Conservation (phyloP, 1,140 invertebrate species). For the Ganaspis sp. region DNA sequence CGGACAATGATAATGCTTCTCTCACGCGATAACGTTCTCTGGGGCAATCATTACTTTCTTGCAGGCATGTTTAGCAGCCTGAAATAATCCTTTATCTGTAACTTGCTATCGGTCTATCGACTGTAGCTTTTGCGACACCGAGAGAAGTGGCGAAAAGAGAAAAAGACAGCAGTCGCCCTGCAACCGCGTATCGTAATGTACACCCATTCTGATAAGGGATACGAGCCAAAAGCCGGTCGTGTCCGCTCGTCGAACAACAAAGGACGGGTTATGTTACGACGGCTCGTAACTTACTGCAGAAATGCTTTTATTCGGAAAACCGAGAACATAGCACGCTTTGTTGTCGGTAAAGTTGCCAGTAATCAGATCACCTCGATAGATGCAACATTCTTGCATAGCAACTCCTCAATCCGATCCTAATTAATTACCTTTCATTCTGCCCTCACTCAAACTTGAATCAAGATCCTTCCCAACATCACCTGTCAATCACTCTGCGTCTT, state of each 20-base stretch:
- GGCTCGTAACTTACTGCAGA: slow-evolving; percentile 50
- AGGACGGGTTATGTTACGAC: slow-evolving; percentile 66
- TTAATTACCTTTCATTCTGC: slow-evolving; percentile 37
- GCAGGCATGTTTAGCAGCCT: not conserved
- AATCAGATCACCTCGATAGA: slow-evolving; percentile 45
- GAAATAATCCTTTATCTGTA: slow-evolving; percentile 21
- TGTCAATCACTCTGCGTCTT: not conserved
- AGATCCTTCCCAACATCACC: not conserved
- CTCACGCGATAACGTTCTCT: slow-evolving; percentile 28
- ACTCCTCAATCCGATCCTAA: slow-evolving; percentile 29
- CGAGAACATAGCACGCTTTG: slow-evolving; percentile 46
- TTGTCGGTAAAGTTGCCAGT: slow-evolving; percentile 44
- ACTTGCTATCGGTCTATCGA: slow-evolving; percentile 24
- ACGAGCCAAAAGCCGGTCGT: slow-evolving; percentile 48
- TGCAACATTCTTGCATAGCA: slow-evolving; percentile 35
- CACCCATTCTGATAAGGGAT: slow-evolving; percentile 62
- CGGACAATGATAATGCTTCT: slow-evolving; percentile 19
- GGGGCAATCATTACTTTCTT: slow-evolving; percentile 18
- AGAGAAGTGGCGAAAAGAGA: slow-evolving; percentile 35
- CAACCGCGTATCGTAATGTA: slow-evolving; percentile 60
- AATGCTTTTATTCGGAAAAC: slow-evolving; percentile 50
- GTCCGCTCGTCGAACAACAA: slow-evolving; percentile 58
- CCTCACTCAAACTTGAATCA: slow-evolving; percentile 29
- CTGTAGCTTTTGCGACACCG: slow-evolving; percentile 2
- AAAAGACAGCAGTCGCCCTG: slow-evolving; percentile 14